These are phyloP conservation scores for Lagocephalus sceleratus DNA, from an alignment of 2,797 vertebrate species.

Conservation along the genomic window DNA sequence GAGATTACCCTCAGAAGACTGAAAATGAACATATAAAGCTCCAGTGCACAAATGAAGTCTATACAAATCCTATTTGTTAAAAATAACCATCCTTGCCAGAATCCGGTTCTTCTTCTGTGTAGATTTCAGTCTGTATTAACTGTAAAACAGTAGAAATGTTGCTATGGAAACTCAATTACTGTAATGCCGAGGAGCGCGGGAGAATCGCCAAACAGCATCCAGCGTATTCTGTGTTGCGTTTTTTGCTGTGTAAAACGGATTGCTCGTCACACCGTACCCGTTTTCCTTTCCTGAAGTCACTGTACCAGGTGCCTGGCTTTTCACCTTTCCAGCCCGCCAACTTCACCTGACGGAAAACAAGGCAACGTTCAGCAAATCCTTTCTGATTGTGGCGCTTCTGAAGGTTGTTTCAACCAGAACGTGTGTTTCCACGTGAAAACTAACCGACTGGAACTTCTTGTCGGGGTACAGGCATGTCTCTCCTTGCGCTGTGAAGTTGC, in stretches of 20 bases:
- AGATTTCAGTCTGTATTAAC: no score
- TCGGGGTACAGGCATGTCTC: conserved; percentile 93
- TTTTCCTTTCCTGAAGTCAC: conserved; percentile 92
- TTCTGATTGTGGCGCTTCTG: neutral
- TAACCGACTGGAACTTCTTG: conserved; percentile 85
- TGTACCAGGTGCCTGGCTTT: conserved; percentile 89
- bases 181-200: neutral
- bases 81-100: no score
- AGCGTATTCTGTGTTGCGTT: neutral
- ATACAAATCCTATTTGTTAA: no score
- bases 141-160: neutral
- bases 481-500: conserved; percentile 94
- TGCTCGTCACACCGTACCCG: conserved; percentile 72
- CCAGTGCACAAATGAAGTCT: no score
- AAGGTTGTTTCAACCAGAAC: neutral
- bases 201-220: conserved; percentile 1
- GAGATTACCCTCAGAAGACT: no score
- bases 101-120: no score
- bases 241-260: neutral
- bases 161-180: neutral
- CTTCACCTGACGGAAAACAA: conserved; percentile 83
- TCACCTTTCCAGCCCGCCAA: conserved; percentile 95
- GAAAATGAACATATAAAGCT: no score
- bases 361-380: neutral
- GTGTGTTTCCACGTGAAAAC: conserved; percentile 31